Base-by-base conservation (phyloP, 2,888 invertebrate species). In the Vesta saturnalis region DNA sequence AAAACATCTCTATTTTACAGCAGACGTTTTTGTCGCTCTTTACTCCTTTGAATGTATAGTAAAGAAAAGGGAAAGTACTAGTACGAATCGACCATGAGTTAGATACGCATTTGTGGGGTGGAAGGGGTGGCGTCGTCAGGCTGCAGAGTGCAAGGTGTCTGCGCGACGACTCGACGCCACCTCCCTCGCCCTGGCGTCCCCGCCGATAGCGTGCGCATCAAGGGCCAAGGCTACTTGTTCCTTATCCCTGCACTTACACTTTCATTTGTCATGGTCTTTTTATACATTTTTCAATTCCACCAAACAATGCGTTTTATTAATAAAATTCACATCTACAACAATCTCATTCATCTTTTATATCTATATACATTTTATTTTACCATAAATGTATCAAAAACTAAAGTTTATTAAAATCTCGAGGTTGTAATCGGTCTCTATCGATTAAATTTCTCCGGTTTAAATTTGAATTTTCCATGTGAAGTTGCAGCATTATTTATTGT, bases 141-240 rank as follows among this genome's bases (percentile, higher is more conserved):
- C 79, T 78, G 12, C 83, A 85, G 62, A 85, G 85, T 61, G 85
- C 87, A 74, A 86, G 85, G 81, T 85, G 85, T 83, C 86, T 85
- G 81, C 86, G 82, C 82, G 82, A 81, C 82, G 82, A 79, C 82
- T 82, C 82, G 81, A 78, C 82, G 87, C 70, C 85, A 83, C 19
- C 80, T 85, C 57, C 84, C 83, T 59, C 84, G 21, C 81, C 82
- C 22, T 73, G 74, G 35, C 81, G 71, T 72, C 76, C 74, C 76
- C 74, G 73, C 54, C 73, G 72, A 69, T 72, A 63, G 64, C 69
- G 65, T 74, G 70, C 60, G 47, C 71, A 65, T 66, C 72, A 69
- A 59, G 72, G 72, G 67, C 71, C 71, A 71, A 71, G 71, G 71
- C 71, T 71, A 60, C 52, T 64, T 66, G 68, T 71, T 70, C 62